Conservation (phyloP, 2,797 vertebrate species). For the Sitta carolinensis region DNA sequence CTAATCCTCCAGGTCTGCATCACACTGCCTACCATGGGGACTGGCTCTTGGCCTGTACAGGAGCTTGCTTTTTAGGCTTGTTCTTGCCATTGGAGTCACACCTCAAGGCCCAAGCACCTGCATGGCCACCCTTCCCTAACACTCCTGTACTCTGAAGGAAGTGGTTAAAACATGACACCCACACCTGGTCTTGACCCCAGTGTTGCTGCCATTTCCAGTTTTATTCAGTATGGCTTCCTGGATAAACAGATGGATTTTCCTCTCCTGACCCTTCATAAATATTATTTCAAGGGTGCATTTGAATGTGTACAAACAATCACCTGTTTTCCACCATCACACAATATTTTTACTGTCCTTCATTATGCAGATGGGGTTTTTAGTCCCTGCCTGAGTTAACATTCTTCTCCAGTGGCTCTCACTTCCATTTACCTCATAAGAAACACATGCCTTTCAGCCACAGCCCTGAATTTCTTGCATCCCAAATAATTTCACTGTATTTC, state of each 20-base stretch:
- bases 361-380: neutral
- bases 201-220: neutral
- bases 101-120: fast-evolving
- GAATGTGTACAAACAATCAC: neutral
- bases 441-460: neutral
- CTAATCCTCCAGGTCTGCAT: neutral
- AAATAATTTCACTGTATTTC: neutral
- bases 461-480: neutral
- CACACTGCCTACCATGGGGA: neutral
- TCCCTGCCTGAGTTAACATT: neutral
- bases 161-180: neutral
- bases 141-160: neutral
- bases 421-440: conserved; percentile 24
- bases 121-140: neutral
- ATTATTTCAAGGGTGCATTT: conserved; percentile 21
- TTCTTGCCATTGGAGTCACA: neutral
- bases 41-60: neutral
- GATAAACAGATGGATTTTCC: conserved; percentile 26
- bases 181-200: neutral
- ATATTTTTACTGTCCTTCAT: neutral
- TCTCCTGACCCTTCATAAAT: conserved; percentile 18
- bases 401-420: neutral
- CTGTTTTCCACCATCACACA: conserved; percentile 7
- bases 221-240: conserved; percentile 39
- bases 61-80: neutral